Base-by-base conservation (phyloP, 1,140 invertebrate genomes). In the Phenacoccus solenopsis region DNA sequence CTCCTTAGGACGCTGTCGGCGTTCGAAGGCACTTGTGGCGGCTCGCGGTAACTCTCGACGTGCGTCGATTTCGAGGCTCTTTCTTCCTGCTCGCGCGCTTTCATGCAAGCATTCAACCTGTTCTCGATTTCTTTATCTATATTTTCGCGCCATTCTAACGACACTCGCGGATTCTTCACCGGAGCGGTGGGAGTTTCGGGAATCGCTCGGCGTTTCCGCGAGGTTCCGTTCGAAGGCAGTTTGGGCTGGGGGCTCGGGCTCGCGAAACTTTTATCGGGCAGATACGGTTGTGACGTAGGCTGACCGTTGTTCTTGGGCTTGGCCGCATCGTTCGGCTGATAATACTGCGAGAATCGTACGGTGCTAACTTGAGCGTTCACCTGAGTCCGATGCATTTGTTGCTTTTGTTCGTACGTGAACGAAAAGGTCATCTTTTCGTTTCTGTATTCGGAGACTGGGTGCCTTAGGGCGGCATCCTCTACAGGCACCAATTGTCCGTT, bases 371-470 rank as follows among this genome's bases (percentile, higher is more conserved):
- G 10, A 20, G 68, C 71, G 21, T 72, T 71, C 57, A 72, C 75
- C 35, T 73, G 76, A 24, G 78, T 76, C 9, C 76, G 76, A 16
- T 71, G 70, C 27, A 70, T 68, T 10, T 57, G 32, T 20, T 69
- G 25, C 28, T 73, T 49, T 7, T 73, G 30, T 12, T 68, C 30
- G 67, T 13, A 16, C 27, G 27, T 68, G 9, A 30, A 13, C 20
- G 27, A 30, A 35, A 28, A 20, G 10, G 32, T 69, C 20, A 30
- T 28, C 30, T 25, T 49, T 49, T 49, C 12, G 27, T 21, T 28
- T 9, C 38, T 30, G 24, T 2, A 57, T 20, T 56, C 35, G 2
- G 38, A 56, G 25, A 69, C 10, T 35, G 4, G 32, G 12, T 10
- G 38, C 13, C 22, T 12, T 13, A 5, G 13, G 28, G 16, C 21